Base-by-base conservation (phyloP, 2,888 invertebrate species). In the Tortrix viridana region DNA sequence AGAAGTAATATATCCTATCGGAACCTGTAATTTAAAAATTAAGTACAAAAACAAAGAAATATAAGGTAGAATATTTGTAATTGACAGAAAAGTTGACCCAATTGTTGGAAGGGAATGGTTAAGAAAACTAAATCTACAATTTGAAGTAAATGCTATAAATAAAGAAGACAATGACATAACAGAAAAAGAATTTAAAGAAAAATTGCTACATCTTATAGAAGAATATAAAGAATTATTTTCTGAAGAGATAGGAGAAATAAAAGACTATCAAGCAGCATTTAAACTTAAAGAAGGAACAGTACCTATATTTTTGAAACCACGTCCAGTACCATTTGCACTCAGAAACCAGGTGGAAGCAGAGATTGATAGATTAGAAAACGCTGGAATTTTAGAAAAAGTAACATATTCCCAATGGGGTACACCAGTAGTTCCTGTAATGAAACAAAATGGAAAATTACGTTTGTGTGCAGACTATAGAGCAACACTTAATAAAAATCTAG, bases 21-120 rank as follows among this genome's bases (percentile, higher is more conserved):
- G 53, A 6, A 32, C 23, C 37, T 19, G 20, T 12, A 37, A 12
- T 41, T 5, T 41, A 12, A 41, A 41, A 12, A 41, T 41, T 12
- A 55, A 55, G 22, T 57, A 57, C 38, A 47, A 49, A 48, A 49
- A 49, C n/a, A 20, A 18, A 58, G 43, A 49, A 41, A 16, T 50
- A 22, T 1, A 58, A 43, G 58, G 58, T 22, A 48, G 50, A 50
- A 7, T 58, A 16, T 58, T 49, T 20, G 22, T 47, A 3, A 47
- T 47, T 47, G 12, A 47, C 9, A 47, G 9, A 14, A 22, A 67
- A 4, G 67, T 69, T 2, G 69, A 69, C 26, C 56, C 66, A 5
- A 61, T 68, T 0, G 19, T 65, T 0, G 65, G 65, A 52, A 60
- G 65, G 64, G 65, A 66, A 50, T 66, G 67, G 66, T 20, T 67